Conservation (phyloP, 2,113 vertebrate species). For the Cacatua alba region DNA sequence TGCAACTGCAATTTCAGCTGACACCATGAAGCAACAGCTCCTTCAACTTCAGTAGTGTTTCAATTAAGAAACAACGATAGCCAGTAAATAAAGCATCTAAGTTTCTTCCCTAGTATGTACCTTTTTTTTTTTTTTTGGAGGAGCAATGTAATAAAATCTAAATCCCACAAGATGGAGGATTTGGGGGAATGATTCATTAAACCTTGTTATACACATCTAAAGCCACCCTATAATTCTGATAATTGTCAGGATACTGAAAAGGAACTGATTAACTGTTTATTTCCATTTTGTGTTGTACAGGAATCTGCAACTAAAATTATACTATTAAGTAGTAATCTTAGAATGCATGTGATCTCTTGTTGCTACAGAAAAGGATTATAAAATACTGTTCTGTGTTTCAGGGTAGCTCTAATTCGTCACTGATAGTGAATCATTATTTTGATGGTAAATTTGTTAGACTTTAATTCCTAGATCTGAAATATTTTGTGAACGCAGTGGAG, state of each 20-base stretch:
- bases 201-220: background rate
- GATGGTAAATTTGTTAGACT: background rate
- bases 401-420: background rate
- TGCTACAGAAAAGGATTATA: background rate
- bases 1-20: background rate
- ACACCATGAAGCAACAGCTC: background rate
- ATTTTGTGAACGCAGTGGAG: background rate
- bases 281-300: background rate
- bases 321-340: background rate
- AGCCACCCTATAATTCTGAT: background rate
- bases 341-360: background rate
- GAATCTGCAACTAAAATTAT: background rate
- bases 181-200: background rate
- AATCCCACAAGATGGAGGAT: background rate
- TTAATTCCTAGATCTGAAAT: background rate
- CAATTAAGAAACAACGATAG: background rate
- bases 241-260: background rate
- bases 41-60: background rate
- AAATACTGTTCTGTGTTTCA: background rate
- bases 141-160: background rate
- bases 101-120: background rate
- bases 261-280: background rate
- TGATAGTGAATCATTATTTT: background rate
- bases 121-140: background rate
- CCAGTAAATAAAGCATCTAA: background rate